Evolutionary conservation across 2,113 vertebrate species (phyloP), one percentile per base, ranked within the genome.

Genomic region (Empidonax traillii): DNA sequence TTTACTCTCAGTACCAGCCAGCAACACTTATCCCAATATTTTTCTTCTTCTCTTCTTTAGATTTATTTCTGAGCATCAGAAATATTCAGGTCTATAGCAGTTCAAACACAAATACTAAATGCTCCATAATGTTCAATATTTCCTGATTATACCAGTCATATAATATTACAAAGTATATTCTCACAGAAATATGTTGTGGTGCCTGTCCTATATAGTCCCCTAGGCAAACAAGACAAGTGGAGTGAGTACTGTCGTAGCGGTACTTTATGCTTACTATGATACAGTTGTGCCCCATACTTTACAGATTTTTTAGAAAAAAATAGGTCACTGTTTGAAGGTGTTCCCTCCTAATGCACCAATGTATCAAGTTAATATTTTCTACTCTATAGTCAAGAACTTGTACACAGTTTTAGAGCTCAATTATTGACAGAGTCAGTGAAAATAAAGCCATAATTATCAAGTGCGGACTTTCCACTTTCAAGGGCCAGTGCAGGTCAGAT

Each of bases 101-200:
- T 11, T 94, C 72, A 89, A 95, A 92, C 59, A 89, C 67, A 89
- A 96, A 94, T 49, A 92, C 69, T 61, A 92, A 92, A 92, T 94
- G 66, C 11, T 53, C 56, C 66, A 68, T 67, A 82, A 68, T 77
- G n/a, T 52, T 87, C 61, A 78, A 10, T 84, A 75, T 72, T 94
- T 84, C 44, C 47, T 78, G 68, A 87, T 84, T 80, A 80, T 51
- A 51, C 0, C 10, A 77, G 15, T 87, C 80, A 85, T 49, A 61
- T 53, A 72, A 67, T 68, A 94, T 67, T 63, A 68, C 56, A 91
- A 91, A 75, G 14, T 73, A 41, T 46, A 82, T 91, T 87, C 94
- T 75, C 81, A 89, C 47, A 78, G 68, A 59, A 93, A 56, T 19
- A 7, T 6, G 31, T 67, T 69, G 47, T 3, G 2, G 23, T 71